Base-by-base conservation (phyloP, 2,888 invertebrate species). In the Trichogramma evanescens region DNA sequence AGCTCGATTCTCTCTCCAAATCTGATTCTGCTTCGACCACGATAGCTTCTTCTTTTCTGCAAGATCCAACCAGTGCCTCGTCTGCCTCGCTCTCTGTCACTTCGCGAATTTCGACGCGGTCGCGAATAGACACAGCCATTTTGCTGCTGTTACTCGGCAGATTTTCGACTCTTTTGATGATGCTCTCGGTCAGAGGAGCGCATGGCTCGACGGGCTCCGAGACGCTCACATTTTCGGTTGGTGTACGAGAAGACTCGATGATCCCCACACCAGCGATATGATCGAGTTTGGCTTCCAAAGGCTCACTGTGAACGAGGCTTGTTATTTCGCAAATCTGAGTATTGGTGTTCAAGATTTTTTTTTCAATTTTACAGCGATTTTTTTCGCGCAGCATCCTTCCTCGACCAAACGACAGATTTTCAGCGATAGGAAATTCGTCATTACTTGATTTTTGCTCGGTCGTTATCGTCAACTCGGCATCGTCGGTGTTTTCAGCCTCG, bases 11-110 rank as follows among this genome's bases (percentile, higher is more conserved):
- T 81, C 82, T 83, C 68, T 86, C 84, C 45, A 82, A 75, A 66
- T 86, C 86, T 0, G 84, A 83, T 60, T 86, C 86, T 38, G 82
- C 84, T 74, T 88, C 88, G 46, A 84, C 82, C 9, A 89, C 80
- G 39, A 62, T 57, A 13, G 50, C 50, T 13, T 10, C 5, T 1
- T 26, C 26, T 26, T 26, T 26, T 26, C 26, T 26, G 26, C 26
- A 26, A 6, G 8, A 42, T 26, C 5, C 5, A 4, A 13, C 44
- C 10, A 6, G 6, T 67, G 62, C 63, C 69, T 72, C 74, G 38
- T 74, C 75, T 41, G 67, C 65, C 52, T 77, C 76, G 63, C 70
- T 70, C 58, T 76, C 75, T 56, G 69, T 72, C 50, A 75, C 68
- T 61, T 77, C 77, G 52, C 64, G 72, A 48, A 77, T 77, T 60